Conservation (phyloP, 2,888 invertebrate genomes). For the Cataglyphis livida region DNA sequence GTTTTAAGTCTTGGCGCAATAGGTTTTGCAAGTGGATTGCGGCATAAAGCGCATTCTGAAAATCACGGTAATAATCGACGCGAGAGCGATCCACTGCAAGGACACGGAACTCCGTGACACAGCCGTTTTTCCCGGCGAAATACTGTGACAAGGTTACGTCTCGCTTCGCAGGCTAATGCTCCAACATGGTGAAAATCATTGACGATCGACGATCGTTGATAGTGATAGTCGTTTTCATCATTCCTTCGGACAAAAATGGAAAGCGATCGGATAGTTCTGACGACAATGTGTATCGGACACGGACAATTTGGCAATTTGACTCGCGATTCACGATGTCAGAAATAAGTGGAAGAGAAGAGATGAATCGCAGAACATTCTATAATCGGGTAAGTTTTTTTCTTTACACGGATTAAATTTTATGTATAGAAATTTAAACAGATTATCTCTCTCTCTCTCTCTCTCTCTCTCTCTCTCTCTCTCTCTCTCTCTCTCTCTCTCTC, state of each 20-base stretch:
- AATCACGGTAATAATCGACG: constrained; percentile 79
- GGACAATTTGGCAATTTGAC: background rate
- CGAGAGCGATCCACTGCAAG: constrained; percentile 77
- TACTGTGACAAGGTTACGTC: constrained; percentile 74
- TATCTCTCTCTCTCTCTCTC: background rate
- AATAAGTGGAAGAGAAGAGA: background rate
- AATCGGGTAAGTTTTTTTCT: background rate
- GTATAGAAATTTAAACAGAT: background rate
- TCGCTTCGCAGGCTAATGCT: constrained; percentile 58
- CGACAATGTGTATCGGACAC: background rate
- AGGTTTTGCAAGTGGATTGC: constrained; percentile 73
- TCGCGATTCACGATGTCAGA: background rate
- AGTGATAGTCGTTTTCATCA: background rate
- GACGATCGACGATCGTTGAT: background rate
- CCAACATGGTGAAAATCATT: constrained; percentile 41
- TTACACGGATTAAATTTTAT: background rate
- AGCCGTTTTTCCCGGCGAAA: constrained; percentile 70
- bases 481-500: too few relatives aligned
- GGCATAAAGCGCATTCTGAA: constrained; percentile 77
- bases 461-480: too few relatives aligned
- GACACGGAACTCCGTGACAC: constrained; percentile 77
- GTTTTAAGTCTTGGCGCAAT: constrained; percentile 63
- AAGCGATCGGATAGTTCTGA: background rate
- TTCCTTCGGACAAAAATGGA: background rate
- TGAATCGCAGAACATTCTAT: background rate